Evolutionary conservation across 2,797 vertebrate genomes (phyloP).

Genomic region (Sternotherus odoratus): DNA sequence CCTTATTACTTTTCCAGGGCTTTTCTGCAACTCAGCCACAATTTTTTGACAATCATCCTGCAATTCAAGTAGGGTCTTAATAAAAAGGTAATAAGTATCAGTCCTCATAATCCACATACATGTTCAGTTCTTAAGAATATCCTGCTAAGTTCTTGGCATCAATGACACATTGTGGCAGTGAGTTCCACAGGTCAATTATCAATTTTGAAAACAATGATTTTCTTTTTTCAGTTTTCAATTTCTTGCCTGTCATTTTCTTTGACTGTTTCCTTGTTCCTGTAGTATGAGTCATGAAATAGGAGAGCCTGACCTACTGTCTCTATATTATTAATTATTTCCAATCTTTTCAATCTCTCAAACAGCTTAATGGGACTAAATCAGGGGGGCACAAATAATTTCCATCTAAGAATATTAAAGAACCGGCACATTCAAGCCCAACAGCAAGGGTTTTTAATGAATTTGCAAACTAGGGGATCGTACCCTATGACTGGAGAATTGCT

Average conservation of each 20-base stretch:
- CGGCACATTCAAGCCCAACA: too few relatives aligned
- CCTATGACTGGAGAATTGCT: too few relatives aligned
- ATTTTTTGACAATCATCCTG: too few relatives aligned
- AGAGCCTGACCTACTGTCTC: not conserved
- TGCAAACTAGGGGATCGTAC: too few relatives aligned
- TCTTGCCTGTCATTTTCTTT: not conserved
- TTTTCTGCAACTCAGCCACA: too few relatives aligned
- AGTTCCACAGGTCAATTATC: not conserved
- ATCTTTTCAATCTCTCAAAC: not conserved
- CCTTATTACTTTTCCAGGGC: too few relatives aligned
- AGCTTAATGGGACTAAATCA: too few relatives aligned
- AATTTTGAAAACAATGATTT: not conserved
- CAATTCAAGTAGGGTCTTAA: too few relatives aligned
- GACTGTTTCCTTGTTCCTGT: not conserved
- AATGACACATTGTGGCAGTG: not conserved
- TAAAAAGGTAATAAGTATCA: not conserved
- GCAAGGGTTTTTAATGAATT: too few relatives aligned
- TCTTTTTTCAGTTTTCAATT: not conserved
- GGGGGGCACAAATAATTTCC: too few relatives aligned
- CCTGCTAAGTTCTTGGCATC: not conserved
- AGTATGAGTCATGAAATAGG: not conserved
- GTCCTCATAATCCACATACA: not conserved
- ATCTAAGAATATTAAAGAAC: too few relatives aligned
- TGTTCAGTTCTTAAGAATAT: not conserved
- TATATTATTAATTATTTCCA: not conserved